A percentile compares a stretch with the other conserved stretches of the same genome.
Evolutionary conservation across 2,888 invertebrate species (phyloP).

Genomic region (Dolomedes plantarius): DNA sequence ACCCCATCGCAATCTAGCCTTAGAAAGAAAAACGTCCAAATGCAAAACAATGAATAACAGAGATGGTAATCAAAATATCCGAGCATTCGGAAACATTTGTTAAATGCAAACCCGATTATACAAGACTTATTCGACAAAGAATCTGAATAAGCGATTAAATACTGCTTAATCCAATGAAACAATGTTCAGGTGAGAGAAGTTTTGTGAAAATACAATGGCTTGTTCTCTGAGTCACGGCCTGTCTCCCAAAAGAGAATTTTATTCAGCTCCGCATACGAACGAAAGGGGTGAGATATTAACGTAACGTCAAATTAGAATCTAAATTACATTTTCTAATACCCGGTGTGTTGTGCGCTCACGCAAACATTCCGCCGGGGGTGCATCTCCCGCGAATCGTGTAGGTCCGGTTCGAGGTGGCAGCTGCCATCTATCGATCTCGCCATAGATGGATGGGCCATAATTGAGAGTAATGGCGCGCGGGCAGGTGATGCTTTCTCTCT

Average conservation of each 20-base stretch:
- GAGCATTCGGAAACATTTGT: too few species aligned
- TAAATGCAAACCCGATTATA: too few species aligned
- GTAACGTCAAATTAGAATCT: constrained; percentile 53
- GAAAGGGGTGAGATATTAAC: constrained; percentile 42
- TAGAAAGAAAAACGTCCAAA: too few species aligned
- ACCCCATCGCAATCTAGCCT: too few species aligned
- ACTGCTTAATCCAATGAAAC: too few species aligned
- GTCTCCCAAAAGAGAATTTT: neutral
- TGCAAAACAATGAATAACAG: too few species aligned
- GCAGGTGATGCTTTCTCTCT: constrained; percentile 54
- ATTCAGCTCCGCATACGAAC: neutral
- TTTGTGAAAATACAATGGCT: too few species aligned
- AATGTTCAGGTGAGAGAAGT: too few species aligned
- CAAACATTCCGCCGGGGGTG: constrained; percentile 38
- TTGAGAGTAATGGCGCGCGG: constrained; percentile 64
- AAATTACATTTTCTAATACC: constrained; percentile 56
- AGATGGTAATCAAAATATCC: too few species aligned
- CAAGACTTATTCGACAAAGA: too few species aligned
- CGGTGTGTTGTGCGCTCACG: constrained; percentile 30
- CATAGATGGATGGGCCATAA: constrained; percentile 69
- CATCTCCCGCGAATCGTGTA: constrained; percentile 13
- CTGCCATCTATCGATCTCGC: constrained; percentile 33
- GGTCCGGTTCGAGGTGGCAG: constrained; percentile 22
- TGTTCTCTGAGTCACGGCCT: neutral
- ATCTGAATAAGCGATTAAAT: too few species aligned